Evolutionary conservation across 2,888 invertebrate species (phyloP).

Genomic region (Amphipyra tragopoginis): DNA sequence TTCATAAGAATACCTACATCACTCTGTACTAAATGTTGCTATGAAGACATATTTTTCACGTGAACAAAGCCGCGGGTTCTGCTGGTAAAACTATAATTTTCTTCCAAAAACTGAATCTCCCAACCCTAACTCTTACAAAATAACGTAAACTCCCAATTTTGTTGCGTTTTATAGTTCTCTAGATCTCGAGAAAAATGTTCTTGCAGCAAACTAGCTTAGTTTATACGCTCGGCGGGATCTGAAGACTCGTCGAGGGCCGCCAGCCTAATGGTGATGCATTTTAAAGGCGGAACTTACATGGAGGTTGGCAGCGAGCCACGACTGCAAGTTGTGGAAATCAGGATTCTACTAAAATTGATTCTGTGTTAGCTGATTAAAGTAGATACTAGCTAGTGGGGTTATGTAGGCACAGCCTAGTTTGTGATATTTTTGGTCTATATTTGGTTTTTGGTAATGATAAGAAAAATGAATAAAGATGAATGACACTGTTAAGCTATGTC

Average conservation of each 20-base stretch:
- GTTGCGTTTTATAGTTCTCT: conserved; percentile 35
- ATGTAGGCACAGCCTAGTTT: background rate
- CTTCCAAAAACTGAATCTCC: no score
- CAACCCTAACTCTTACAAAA: background rate
- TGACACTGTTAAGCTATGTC: no score
- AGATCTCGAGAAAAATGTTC: conserved; percentile 52
- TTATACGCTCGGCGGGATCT: conserved; percentile 64
- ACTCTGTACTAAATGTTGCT: no score
- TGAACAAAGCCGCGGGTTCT: no score
- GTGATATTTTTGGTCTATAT: background rate
- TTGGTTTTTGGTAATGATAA: no score
- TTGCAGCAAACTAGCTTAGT: conserved; percentile 62
- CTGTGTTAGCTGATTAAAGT: conserved; percentile 49
- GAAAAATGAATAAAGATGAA: no score
- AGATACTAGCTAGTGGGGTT: conserved; percentile 9
- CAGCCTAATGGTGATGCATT: conserved; percentile 80
- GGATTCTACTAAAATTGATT: conserved; percentile 59
- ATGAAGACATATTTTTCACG: no score
- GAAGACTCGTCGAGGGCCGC: conserved; percentile 69
- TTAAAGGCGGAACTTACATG: conserved; percentile 62
- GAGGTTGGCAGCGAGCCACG: conserved; percentile 73
- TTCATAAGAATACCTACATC: no score
- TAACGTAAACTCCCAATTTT: conserved; percentile 26
- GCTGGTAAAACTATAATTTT: no score
- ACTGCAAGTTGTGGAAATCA: conserved; percentile 67